Conservation (phyloP, 2,797 vertebrate species). For the Pelobates cultripes region DNA sequence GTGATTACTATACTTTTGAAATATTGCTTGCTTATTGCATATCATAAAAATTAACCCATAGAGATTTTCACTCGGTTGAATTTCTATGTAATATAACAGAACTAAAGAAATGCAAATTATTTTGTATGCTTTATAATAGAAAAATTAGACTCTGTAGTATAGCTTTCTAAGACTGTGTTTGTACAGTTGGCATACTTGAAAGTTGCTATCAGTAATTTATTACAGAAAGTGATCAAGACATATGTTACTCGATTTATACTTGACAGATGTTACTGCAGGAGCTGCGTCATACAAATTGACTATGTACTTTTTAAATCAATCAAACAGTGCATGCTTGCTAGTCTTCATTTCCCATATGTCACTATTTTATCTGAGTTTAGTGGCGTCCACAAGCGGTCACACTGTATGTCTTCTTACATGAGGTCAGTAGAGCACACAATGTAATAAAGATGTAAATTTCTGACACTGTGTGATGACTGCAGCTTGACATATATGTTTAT, state of each 20-base stretch:
- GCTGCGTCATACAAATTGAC: background rate
- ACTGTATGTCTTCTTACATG: background rate
- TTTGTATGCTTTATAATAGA: background rate
- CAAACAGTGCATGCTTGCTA: background rate
- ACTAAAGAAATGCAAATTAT: background rate
- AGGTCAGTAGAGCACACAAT: constrained; percentile 50
- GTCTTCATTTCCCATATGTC: constrained; percentile 1
- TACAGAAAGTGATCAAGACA: background rate
- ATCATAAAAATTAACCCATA: too few relatives aligned
- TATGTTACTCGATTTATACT: constrained; percentile 5
- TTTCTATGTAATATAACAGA: background rate
- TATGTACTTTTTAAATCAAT: background rate
- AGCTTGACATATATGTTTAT: constrained; percentile 48
- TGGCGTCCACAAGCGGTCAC: background rate
- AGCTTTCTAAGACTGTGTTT: background rate
- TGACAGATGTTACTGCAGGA: constrained; percentile 5
- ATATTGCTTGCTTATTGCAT: too few relatives aligned
- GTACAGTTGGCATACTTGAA: background rate
- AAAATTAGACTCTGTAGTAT: background rate
- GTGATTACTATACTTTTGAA: too few relatives aligned
- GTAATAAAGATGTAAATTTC: constrained; percentile 60
- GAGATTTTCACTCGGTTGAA: background rate
- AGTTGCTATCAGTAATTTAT: background rate
- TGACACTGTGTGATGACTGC: constrained; percentile 42
- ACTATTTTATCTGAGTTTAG: background rate